Conservation (phyloP, 2,113 vertebrate genomes). For the Halcyon malimbica region DNA sequence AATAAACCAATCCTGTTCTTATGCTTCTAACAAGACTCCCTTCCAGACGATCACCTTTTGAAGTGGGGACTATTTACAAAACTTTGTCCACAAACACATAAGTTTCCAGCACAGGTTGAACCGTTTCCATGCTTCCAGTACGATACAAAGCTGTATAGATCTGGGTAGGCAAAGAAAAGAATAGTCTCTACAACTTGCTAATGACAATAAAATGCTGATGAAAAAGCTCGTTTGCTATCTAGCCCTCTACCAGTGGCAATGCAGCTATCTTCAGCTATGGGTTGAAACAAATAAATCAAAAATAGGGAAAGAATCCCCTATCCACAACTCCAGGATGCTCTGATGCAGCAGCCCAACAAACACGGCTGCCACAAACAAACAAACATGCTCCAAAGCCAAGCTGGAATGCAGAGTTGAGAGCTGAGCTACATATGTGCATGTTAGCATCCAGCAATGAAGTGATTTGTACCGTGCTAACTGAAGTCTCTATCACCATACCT, state of each 20-base stretch:
- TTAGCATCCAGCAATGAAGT: neutral
- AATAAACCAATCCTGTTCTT: neutral
- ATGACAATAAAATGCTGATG: neutral
- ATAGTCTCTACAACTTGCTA: neutral
- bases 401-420: neutral
- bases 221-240: neutral
- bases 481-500: neutral
- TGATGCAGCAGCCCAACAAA: neutral
- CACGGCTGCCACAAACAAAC: accelerated
- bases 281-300: neutral
- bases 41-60: neutral
- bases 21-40: neutral
- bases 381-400: accelerated
- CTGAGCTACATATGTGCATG: neutral
- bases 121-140: neutral
- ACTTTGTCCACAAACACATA: neutral
- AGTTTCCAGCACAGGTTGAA: neutral
- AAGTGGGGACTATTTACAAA: neutral
- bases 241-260: neutral
- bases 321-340: neutral
- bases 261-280: neutral
- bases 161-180: neutral
- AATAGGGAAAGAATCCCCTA: neutral
- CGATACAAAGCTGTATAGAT: neutral
- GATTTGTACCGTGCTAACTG: neutral